Evolutionary conservation across 2,797 vertebrate genomes (phyloP).

Genomic region (Loris lydekkerianus): DNA sequence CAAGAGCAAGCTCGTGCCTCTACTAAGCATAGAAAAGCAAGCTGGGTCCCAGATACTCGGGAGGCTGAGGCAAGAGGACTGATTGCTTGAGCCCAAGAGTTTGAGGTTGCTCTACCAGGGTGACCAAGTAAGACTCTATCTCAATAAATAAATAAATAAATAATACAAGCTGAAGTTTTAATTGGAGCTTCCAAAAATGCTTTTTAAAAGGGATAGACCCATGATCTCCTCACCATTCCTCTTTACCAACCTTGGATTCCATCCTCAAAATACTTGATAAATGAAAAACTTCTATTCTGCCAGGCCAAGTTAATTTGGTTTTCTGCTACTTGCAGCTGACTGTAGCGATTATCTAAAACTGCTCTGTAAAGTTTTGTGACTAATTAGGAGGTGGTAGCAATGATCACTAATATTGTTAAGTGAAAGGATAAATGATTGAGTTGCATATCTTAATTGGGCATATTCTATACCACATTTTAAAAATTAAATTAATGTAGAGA

Average conservation of each 20-base stretch:
- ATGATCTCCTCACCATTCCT: background rate
- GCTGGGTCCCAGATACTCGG: no score
- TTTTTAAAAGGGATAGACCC: background rate
- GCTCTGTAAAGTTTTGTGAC: slow-evolving; percentile 23
- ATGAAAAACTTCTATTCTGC: background rate
- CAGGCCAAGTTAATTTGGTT: slow-evolving; percentile 1
- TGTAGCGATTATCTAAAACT: background rate
- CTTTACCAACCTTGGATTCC: background rate
- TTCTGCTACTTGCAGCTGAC: background rate
- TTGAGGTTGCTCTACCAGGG: no score
- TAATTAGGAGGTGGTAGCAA: background rate
- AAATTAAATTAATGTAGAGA: background rate
- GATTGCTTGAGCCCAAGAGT: no score
- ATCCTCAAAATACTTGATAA: background rate
- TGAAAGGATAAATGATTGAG: slow-evolving; percentile 36
- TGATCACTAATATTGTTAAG: background rate
- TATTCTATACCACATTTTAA: slow-evolving; percentile 32
- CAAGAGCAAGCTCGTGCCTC: no score
- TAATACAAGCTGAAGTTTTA: background rate
- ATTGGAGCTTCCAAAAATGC: background rate
- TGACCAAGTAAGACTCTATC: no score
- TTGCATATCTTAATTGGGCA: background rate
- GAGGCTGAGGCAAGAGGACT: no score
- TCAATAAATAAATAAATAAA: no score
- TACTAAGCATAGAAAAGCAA: no score